Conservation (phyloP, 1,140 invertebrate genomes). For the Lordiphosa collinella region DNA sequence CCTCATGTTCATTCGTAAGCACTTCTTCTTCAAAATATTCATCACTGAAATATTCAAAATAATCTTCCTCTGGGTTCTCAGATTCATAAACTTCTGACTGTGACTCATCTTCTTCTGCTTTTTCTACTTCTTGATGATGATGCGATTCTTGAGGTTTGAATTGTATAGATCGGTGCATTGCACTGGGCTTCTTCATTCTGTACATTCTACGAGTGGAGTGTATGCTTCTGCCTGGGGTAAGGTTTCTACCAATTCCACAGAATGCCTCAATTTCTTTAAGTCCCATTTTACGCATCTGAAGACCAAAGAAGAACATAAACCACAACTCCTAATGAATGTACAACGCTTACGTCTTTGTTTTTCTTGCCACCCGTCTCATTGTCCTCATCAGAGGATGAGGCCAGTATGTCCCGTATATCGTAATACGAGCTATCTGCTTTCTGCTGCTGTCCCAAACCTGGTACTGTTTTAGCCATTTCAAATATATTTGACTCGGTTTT, state of each 20-base stretch:
- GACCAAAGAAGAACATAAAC: too few species aligned
- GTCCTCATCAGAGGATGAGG: slow-evolving; percentile 10
- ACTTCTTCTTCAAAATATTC: slow-evolving; percentile 1
- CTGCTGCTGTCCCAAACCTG: not conserved
- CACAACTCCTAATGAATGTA: not conserved
- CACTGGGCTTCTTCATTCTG: not conserved
- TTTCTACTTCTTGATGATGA: not conserved
- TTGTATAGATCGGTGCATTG: not conserved
- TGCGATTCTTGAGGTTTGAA: too few species aligned
- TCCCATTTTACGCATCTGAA: slow-evolving; percentile 47
- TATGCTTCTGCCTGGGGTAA: not conserved
- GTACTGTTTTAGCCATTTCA: not conserved
- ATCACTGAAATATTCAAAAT: not conserved
- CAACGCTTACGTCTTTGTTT: slow-evolving; percentile 12
- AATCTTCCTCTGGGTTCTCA: not conserved
- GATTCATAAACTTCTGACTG: not conserved
- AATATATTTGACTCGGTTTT: slow-evolving; percentile 3
- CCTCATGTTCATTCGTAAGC: not conserved
- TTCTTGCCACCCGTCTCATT: slow-evolving; percentile 13
- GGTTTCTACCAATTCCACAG: not conserved
- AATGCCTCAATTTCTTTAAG: slow-evolving; percentile 33
- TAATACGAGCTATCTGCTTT: not conserved
- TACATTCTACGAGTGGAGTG: not conserved
- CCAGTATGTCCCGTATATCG: slow-evolving; percentile 16
- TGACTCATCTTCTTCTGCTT: too few species aligned